Base-by-base conservation (phyloP, 2,113 vertebrate species). In the Montifringilla adamsi region DNA sequence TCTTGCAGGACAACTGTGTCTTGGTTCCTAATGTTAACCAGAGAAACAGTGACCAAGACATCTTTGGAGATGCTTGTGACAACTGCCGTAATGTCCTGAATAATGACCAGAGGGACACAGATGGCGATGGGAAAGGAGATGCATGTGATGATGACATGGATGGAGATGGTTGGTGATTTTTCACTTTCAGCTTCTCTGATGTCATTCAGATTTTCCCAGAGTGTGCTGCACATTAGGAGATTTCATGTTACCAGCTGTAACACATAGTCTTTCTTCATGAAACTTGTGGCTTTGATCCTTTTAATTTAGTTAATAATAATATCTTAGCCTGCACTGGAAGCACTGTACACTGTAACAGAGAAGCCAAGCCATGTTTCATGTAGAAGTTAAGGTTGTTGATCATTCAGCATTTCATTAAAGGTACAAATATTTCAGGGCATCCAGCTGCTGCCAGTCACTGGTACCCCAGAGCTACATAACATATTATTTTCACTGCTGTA, bases 81-180 rank as follows among this genome's bases (percentile, higher is more conserved):
- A 99, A 99, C 95, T 99, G 99, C 91, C 95, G 64, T 49, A 97
- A 87, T 2, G 73, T 98, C 15, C 96, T 99, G 24, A 99, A 99
- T 92, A 99, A 99, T 17, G 98, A 98, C 94, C 99, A 99, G 96
- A 98, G 92, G 52, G 99, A 99, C 84, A 99, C 99, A 2, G 99
- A 99, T 87, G 93, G 97, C 58, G 99, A 99, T 7, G 99, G 99
- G 39, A 98, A 97, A 88, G 99, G 99, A 86, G 99, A 99, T 16
- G 98, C 98, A 77, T 99, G 99, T 80, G 99, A 99, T 69, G 98
- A 99, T 58, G 99, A 99, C 97, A 99, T 99, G 98, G 99, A 99
- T 83, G 99, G 99, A 83, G 99, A 99, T 31, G 98, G 99, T 99
- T 93, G 31, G 95, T 96, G 35, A 78, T 47, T 92, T 94, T 84